Percentiles rank a stretch among this genome's conserved stretches.
Conservation (phyloP, 2,113 vertebrate genomes). For the Chaetops frenatus region DNA sequence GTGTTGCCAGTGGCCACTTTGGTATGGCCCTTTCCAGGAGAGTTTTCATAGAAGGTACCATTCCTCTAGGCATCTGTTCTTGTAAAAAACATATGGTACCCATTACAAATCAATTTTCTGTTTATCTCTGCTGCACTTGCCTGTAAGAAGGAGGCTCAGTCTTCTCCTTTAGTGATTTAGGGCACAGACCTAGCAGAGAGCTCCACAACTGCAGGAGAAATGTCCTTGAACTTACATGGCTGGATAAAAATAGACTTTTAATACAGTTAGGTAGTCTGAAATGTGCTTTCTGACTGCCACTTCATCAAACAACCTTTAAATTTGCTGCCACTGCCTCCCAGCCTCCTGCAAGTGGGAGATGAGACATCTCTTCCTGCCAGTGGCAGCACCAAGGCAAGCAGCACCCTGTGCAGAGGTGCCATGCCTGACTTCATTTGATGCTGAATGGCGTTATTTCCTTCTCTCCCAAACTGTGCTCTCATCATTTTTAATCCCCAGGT, state of each 20-base stretch:
- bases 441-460: rapidly evolving
- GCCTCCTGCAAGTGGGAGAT: rapidly evolving
- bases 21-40: background rate
- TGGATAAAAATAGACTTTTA: background rate
- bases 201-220: background rate
- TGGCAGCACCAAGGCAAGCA: background rate
- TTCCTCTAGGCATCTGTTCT: background rate
- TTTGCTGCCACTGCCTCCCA: background rate
- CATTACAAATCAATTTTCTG: background rate
- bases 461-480: background rate
- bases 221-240: background rate
- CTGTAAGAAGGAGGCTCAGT: background rate
- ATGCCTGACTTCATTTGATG: background rate
- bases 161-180: background rate
- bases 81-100: background rate
- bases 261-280: background rate
- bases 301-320: background rate
- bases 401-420: background rate
- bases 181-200: background rate
- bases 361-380: background rate
- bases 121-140: background rate
- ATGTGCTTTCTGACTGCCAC: background rate
- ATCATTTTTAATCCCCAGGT: background rate
- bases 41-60: background rate
- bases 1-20: background rate